Evolutionary conservation across 2,113 vertebrate species (phyloP), one percentile per base, ranked within the genome.

Genomic region (Oceanodroma tethys): DNA sequence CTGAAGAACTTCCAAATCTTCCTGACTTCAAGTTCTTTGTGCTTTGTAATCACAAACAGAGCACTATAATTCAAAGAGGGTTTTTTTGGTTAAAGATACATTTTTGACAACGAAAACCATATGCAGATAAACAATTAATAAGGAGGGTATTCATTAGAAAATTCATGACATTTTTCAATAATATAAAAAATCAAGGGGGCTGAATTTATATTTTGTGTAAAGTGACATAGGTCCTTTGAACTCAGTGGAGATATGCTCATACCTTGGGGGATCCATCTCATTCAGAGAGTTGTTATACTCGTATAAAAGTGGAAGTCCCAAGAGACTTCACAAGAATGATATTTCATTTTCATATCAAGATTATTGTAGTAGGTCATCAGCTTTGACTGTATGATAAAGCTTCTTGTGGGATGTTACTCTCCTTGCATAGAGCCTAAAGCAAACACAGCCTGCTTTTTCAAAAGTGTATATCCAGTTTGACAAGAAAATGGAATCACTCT

Each of bases 401-500:
- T 78, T 86, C 85, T 76, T 60, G 52, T 43, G 74, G 32, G 13
- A 58, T 84, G 38, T 58, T 91, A 52, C 60, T 92, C 86, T 95
- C 43, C 47, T 73, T 58, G 86, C 29, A 58, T 10, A 83, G 47
- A 75, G 81, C 58, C 78, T 83, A 81, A 85, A 97, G 86, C 75
- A 95, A 94, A 97, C 90, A 94, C 81, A 76, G 26, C 5, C 74
- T 82, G 45, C 66, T 90, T 97, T 97, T 88, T 80, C 53, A 92
- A 92, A 96, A 90, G 71, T 63, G 70, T 34, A 90, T 94, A 88
- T 93, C 72, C 92, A 88, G 76, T 88, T 65, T 96, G 93, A 93
- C 67, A 91, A 97, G 81, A 95, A 97, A 97, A 96, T 95, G 87
- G 81, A 97, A 97, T 92, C 38, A 67, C 67, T 75, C 90, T 91